Base-by-base conservation (phyloP, 2,113 vertebrate genomes). In the Nicator chloris region DNA sequence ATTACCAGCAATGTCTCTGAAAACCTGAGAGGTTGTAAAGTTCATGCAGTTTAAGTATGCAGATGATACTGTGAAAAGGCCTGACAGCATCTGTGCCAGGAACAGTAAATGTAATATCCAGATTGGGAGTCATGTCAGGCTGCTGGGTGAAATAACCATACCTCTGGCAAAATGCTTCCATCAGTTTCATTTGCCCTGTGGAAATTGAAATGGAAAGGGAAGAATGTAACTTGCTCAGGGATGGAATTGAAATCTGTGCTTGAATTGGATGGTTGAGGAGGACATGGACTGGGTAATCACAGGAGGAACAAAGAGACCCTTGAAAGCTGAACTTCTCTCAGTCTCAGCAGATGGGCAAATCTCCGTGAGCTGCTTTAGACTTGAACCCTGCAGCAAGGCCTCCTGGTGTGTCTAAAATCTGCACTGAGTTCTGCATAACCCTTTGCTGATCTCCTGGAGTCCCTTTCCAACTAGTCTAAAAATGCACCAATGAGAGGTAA, bases 91-190 rank as follows among this genome's bases (percentile, higher is more conserved):
- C 92, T 95, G 82, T 95, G 83, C 86, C 85, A 76, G 94, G 73
- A 97, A 88, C 88, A 92, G 86, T 90, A 94, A 94, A 96, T 94
- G 60, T 54, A 87, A 94, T 96, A 76, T 26, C 83, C 83, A 90
- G 60, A 92, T 96, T 95, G 86, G 88, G 76, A 97, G 94, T 94
- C 77, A 15, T 63, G 69, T 96, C 92, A 95, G 91, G 90, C 63
- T 96, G 27, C 68, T 73, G 63, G 73, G 84, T 64, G 93, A 84
- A 94, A 92, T 91, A 80, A 83, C 61, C 91, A 71, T 88, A 33
- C 75, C 66, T 83, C 95, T 78, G 88, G 61, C 89, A 92, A 70
- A 94, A 76, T 3, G 66, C 44, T 96, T 95, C 95, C 81, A 69
- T 95, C 91, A 78, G 33, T 93, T 86, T 80, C 94, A 84, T 90